These are phyloP conservation scores for Botrylloides violaceus DNA, from an alignment of 23 tunicate species.

Conservation along the genomic window DNA sequence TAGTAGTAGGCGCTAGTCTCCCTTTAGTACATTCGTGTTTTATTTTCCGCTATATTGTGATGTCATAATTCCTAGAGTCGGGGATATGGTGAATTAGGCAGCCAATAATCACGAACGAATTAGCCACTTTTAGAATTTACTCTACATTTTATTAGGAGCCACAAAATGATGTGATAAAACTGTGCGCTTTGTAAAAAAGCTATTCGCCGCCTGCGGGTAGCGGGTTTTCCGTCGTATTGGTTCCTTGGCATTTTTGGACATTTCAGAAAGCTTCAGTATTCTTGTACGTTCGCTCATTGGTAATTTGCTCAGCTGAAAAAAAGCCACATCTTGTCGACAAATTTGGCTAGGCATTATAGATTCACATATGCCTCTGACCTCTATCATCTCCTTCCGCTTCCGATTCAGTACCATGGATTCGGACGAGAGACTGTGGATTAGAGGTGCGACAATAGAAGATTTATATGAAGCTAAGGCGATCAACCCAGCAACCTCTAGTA, in stretches of 20 bases:
- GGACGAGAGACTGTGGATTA: background rate
- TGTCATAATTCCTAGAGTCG: too few species aligned
- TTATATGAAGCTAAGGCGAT: background rate
- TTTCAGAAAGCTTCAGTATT: background rate
- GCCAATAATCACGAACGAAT: too few species aligned
- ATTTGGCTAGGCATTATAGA: background rate
- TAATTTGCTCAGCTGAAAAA: background rate
- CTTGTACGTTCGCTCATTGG: background rate
- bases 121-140: too few species aligned
- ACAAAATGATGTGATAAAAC: slow-evolving; percentile 11
- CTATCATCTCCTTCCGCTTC: background rate
- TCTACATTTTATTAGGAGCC: slow-evolving; percentile 2
- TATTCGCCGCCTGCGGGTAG: slow-evolving; percentile 40
- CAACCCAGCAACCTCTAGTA: background rate
- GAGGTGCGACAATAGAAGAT: background rate
- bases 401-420: slow-evolving; percentile 6
- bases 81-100: too few species aligned
- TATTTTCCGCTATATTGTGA: too few species aligned
- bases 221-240: slow-evolving; percentile 7
- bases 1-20: too few species aligned
- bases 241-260: too few species aligned
- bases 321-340: background rate
- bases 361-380: background rate
- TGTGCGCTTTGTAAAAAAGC: slow-evolving; percentile 44
- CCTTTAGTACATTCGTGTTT: too few species aligned